These are phyloP conservation scores for Neomicropteryx cornuta DNA, from an alignment of 1,140 invertebrate genomes.

Conservation along the genomic window DNA sequence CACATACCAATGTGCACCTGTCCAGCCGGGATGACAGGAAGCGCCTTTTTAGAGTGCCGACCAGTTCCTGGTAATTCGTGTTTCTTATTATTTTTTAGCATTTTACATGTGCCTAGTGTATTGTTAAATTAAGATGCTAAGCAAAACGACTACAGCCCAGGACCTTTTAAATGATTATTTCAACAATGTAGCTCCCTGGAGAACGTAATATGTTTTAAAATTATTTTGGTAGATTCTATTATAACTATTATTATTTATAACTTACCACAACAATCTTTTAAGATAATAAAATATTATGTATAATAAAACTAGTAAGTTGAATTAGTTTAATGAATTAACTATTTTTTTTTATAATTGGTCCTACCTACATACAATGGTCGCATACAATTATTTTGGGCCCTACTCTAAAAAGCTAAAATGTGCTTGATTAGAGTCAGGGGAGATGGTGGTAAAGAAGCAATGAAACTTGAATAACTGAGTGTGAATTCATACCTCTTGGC, in stretches of 20 bases:
- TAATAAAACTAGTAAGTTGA: too few relatives aligned
- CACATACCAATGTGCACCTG: slow-evolving; percentile 60
- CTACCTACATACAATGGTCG: too few relatives aligned
- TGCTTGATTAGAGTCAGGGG: too few relatives aligned
- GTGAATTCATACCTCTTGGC: too few relatives aligned
- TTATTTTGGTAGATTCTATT: slow-evolving; percentile 57
- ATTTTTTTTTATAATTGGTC: too few relatives aligned
- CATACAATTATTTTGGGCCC: too few relatives aligned
- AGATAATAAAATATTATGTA: too few relatives aligned
- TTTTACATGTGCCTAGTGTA: neutral
- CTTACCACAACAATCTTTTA: too few relatives aligned
- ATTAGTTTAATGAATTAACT: too few relatives aligned
- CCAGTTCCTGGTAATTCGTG: slow-evolving; percentile 30
- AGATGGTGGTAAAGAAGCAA: too few relatives aligned
- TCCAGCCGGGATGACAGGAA: slow-evolving; percentile 43
- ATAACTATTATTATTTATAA: slow-evolving; percentile 42
- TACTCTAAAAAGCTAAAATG: too few relatives aligned
- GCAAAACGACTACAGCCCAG: slow-evolving; percentile 50
- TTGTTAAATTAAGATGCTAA: slow-evolving; percentile 11
- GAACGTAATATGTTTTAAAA: slow-evolving; percentile 65
- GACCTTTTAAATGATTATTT: slow-evolving; percentile 43
- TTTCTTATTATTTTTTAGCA: slow-evolving; percentile 37
- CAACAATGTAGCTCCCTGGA: slow-evolving; percentile 48
- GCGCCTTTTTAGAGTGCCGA: slow-evolving; percentile 51
- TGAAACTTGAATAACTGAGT: too few relatives aligned